phyloP scores from a whole-genome alignment of 2,113 vertebrate species.

The Scomber colias region DNA sequence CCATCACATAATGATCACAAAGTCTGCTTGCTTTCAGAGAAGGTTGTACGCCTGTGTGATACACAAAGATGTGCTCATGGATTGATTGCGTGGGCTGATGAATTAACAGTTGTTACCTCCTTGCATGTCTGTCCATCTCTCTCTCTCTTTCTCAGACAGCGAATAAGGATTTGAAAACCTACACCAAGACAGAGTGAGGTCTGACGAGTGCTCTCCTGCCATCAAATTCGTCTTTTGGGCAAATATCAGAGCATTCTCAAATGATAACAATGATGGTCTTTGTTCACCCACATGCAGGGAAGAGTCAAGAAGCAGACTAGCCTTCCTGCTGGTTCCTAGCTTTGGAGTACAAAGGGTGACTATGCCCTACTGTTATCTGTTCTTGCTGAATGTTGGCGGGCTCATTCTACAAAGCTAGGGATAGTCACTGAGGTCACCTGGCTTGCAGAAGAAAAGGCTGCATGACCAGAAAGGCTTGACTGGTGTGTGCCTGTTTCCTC shows the following conservation, averaged over 20 bases:
- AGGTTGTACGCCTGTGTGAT: constrained; percentile 56
- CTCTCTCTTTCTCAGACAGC: constrained; percentile 28
- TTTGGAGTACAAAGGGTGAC: constrained; percentile 48
- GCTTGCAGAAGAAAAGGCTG: constrained; percentile 52
- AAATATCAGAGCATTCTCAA: constrained; percentile 60
- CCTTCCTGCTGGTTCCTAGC: constrained; percentile 39
- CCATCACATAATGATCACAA: constrained; percentile 42
- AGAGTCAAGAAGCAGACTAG: constrained; percentile 54
- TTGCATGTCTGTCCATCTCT: constrained; percentile 55
- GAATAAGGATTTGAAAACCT: constrained; percentile 56
- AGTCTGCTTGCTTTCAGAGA: constrained; percentile 47
- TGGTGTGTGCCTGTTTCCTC: constrained; percentile 24
- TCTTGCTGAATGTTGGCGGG: constrained; percentile 49
- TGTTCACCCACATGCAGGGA: constrained; percentile 62
- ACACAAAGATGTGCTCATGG: constrained; percentile 57
- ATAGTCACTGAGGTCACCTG: constrained; percentile 67
- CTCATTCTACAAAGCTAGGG: constrained; percentile 60
- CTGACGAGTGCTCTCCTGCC: constrained; percentile 44
- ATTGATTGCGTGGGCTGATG: constrained; percentile 69
- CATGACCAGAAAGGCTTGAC: constrained; percentile 38
- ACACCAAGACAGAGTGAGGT: constrained; percentile 32
- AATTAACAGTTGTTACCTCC: constrained; percentile 73
- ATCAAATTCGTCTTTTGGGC: constrained; percentile 51
- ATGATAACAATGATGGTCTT: constrained; percentile 61
- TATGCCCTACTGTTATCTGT: constrained; percentile 56